Evolutionary conservation across 2,888 invertebrate genomes (phyloP).

Genomic region (Ceraclea dissimilis): DNA sequence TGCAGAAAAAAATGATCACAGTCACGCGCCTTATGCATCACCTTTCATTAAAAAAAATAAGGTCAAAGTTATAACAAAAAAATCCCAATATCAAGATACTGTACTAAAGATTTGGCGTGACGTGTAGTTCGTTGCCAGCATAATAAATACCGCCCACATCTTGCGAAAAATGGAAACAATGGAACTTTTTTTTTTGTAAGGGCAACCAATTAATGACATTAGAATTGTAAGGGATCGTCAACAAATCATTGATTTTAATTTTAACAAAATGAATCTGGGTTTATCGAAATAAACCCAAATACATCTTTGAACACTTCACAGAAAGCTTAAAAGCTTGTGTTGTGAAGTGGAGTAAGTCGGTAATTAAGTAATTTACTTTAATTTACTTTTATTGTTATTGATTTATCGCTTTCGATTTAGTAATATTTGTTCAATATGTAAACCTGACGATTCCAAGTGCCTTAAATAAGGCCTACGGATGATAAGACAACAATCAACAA

Average conservation of each 20-base stretch:
- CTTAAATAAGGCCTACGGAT: too few species aligned
- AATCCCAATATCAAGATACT: background rate
- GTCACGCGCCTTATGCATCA: background rate
- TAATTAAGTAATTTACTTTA: background rate
- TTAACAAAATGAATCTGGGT: background rate
- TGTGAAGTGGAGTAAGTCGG: too few species aligned
- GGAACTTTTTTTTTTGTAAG: background rate
- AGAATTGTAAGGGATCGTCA: background rate
- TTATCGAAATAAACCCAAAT: too few species aligned
- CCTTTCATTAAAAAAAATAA: background rate
- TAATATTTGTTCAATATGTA: too few species aligned
- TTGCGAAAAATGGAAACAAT: constrained; percentile 1
- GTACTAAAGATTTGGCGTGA: background rate
- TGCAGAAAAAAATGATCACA: background rate
- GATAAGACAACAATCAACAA: too few species aligned
- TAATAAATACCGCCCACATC: background rate
- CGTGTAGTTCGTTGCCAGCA: background rate
- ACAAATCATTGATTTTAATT: background rate
- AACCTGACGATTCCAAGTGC: too few species aligned
- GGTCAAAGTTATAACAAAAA: background rate
- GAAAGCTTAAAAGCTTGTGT: too few species aligned
- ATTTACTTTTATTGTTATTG: background rate
- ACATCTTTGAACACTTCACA: too few species aligned
- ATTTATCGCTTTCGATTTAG: too few species aligned
- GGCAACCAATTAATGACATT: background rate